Evolutionary conservation across 35 echinoderm and acorn worm species (phyloP), one percentile per base, ranked within the genome.

Genomic region (Heliocidaris tuberculata): DNA sequence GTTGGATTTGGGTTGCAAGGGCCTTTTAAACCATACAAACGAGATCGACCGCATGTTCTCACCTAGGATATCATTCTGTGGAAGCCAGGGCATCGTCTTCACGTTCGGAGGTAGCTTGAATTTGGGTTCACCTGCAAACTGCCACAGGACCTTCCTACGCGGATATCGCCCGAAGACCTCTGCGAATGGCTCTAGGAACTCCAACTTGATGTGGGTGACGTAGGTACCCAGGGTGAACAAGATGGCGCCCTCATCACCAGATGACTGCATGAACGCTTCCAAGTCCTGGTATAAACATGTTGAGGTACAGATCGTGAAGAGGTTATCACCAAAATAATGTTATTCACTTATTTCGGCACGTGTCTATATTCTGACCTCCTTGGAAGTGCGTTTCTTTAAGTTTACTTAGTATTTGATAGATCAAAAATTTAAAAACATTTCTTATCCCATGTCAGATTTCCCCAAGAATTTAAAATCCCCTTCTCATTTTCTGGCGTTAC

Each of bases 61-160:
- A 96, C 96, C 96, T 87, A 96, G 86, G 24, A 96, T 48, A 88
- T 96, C 96, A 70, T 96, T 96, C 59, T 96, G 96, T 31, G 96
- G 96, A 86, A 96, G 60, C 96, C 96, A 96, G 19, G 88, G 61
- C 94, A 96, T 94, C 48, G 90, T 95, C 27, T 60, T 49, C 7
- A 96, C 50, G 48, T 96, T 96, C 48, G 19, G 7, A 1, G 96
- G 94, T 16, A 95, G 16, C 30, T 93, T 85, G 27, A 94, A 85
- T 21, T 21, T 61, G 13, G 89, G 96, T 24, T 94, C 85, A 48
- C 86, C 86, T 47, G 92, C 92, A 42, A 90, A 95, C 86, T 96
- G 95, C 95, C 95, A 96, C 30, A 96, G 31, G 16, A 96, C 59
- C 47, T 96, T 96, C 48, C 88, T 49, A 47, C 88, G 49, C 49